These are phyloP conservation scores for Pristionchus japonicus DNA, from an alignment of 2,888 invertebrate species.

Conservation along the genomic window DNA sequence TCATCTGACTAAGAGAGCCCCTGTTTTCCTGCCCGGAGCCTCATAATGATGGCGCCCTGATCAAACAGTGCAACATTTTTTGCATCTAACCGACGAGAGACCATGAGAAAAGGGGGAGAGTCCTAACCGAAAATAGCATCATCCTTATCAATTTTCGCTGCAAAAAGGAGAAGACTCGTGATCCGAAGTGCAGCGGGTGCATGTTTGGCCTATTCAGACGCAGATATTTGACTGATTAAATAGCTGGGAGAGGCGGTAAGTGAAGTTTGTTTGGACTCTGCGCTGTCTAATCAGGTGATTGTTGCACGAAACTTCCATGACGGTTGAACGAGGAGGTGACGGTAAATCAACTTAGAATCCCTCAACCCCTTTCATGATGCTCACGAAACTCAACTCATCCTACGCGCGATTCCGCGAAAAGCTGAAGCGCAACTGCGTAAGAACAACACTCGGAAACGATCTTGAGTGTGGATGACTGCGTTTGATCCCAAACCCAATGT, in stretches of 20 bases:
- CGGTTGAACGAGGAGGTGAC: too few species aligned
- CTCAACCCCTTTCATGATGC: background rate
- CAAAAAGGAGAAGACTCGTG: conserved; percentile 10
- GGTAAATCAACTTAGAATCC: too few species aligned
- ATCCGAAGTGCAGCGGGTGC: background rate
- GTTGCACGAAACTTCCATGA: background rate
- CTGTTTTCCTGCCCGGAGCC: background rate
- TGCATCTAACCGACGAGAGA: too few species aligned
- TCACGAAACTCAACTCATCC: background rate
- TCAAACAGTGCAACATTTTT: background rate
- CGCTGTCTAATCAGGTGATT: background rate
- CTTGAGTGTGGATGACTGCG: background rate
- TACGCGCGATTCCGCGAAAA: background rate
- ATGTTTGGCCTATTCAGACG: too few species aligned
- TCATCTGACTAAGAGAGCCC: background rate
- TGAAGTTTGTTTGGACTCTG: background rate
- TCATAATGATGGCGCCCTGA: background rate
- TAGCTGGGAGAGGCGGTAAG: background rate
- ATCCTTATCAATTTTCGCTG: background rate
- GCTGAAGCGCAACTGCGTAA: background rate
- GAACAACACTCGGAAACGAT: background rate
- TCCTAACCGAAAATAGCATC: background rate
- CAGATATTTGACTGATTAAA: too few species aligned
- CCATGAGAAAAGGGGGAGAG: background rate
- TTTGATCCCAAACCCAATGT: too few species aligned